Evolutionary conservation across 1,140 invertebrate species (phyloP).

Genomic region (Matsumurasca onukii): DNA sequence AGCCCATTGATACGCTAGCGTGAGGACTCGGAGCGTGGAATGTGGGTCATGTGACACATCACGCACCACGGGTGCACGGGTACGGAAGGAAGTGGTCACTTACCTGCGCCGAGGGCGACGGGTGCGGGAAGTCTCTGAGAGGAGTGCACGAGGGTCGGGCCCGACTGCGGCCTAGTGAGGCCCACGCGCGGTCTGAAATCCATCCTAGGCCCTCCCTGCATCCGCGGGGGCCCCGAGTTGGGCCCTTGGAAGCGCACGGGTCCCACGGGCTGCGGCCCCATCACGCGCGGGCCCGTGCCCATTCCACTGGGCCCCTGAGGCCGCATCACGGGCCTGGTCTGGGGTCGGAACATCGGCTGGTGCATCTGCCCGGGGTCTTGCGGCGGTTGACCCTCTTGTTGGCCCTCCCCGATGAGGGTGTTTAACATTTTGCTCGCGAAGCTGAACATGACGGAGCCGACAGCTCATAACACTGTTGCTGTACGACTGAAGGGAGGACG

Average conservation of each 20-base stretch:
- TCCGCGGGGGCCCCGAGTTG: constrained; percentile 25
- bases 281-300: constrained; percentile 14
- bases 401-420: constrained; percentile 49
- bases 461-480: background rate
- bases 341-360: constrained; percentile 34
- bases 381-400: constrained; percentile 40
- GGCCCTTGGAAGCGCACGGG: constrained; percentile 19
- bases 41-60: background rate
- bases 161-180: constrained; percentile 37
- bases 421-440: constrained; percentile 53
- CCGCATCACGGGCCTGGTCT: constrained; percentile 28
- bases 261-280: background rate
- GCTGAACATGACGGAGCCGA: constrained; percentile 46
- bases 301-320: constrained; percentile 16
- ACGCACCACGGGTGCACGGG: background rate
- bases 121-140: constrained; percentile 39
- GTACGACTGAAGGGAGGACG: background rate
- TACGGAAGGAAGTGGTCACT: background rate
- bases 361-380: constrained; percentile 34
- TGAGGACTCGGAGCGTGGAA: background rate
- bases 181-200: constrained; percentile 35
- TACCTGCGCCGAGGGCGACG: constrained; percentile 26
- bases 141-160: constrained; percentile 34
- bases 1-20: constrained; percentile 23
- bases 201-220: constrained; percentile 25